A percentile compares a stretch with the other conserved stretches of the same genome.
Conservation (phyloP, 2,797 vertebrate genomes). For the Enteromius trimaculatus region DNA sequence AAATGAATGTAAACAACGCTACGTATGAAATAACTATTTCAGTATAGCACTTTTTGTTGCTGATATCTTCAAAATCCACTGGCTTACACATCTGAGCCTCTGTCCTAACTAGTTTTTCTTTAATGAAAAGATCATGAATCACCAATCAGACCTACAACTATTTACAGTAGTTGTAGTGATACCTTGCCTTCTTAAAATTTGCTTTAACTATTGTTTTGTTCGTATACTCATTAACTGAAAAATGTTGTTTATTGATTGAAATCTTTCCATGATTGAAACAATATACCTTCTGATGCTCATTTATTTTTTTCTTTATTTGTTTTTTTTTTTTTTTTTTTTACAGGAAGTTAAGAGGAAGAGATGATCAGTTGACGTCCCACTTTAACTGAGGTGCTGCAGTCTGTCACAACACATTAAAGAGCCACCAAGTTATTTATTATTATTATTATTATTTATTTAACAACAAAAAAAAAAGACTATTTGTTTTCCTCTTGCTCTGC, state of each 20-base stretch:
- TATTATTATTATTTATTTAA: not conserved
- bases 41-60: slow-evolving; percentile 56
- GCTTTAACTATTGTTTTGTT: not conserved
- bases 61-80: slow-evolving; percentile 40
- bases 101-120: slow-evolving; percentile 62
- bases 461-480: no score
- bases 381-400: not conserved
- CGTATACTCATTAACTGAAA: not conserved
- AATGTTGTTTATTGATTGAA: not conserved
- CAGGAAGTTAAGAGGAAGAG: not conserved
- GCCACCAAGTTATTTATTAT: not conserved
- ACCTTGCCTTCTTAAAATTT: not conserved
- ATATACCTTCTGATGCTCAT: no score
- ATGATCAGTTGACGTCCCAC: not conserved
- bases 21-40: not conserved
- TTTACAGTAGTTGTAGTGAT: not conserved
- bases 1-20: not conserved
- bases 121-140: not conserved
- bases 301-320: no score
- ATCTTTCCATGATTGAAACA: not conserved
- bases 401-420: not conserved
- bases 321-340: no score
- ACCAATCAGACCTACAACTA: not conserved
- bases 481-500: not conserved
- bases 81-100: slow-evolving; percentile 62